phyloP scores from a whole-genome alignment of 2,797 vertebrate genomes.

The Rhabdomys pumilio region DNA sequence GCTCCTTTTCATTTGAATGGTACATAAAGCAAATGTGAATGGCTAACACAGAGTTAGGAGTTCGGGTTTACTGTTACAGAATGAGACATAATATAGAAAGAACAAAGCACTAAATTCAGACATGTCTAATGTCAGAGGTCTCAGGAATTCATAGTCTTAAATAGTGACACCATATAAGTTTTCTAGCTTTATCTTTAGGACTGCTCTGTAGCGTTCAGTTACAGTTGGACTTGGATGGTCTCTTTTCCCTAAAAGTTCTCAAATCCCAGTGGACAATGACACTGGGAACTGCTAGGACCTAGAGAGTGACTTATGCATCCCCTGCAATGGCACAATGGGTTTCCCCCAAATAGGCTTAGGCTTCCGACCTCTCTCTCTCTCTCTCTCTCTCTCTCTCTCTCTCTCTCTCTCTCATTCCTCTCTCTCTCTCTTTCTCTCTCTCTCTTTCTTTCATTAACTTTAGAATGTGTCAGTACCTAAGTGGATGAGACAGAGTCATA shows the following conservation, averaged over 20 bases:
- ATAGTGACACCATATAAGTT: background rate
- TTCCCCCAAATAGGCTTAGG: background rate
- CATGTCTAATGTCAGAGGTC: background rate
- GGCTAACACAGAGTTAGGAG: background rate
- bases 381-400: background rate
- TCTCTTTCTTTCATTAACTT: background rate
- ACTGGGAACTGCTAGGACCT: background rate
- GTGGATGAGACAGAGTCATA: background rate
- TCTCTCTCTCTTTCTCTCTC: no score
- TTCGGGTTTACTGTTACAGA: background rate
- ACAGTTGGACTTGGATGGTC: background rate
- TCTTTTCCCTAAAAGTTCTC: background rate
- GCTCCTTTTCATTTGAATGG: constrained; percentile 26
- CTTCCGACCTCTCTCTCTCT: fast-evolving
- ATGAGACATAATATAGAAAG: background rate
- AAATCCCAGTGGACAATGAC: background rate
- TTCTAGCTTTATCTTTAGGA: background rate
- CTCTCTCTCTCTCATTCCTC: background rate
- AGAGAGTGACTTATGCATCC: background rate
- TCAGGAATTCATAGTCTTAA: background rate
- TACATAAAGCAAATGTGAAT: background rate
- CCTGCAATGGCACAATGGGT: background rate
- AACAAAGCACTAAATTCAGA: background rate
- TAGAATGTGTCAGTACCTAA: background rate
- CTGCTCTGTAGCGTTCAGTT: background rate